Percentiles rank a stretch among this genome's conserved stretches.
phyloP scores from a whole-genome alignment of 2,113 vertebrate species.

The Pollachius pollachius region DNA sequence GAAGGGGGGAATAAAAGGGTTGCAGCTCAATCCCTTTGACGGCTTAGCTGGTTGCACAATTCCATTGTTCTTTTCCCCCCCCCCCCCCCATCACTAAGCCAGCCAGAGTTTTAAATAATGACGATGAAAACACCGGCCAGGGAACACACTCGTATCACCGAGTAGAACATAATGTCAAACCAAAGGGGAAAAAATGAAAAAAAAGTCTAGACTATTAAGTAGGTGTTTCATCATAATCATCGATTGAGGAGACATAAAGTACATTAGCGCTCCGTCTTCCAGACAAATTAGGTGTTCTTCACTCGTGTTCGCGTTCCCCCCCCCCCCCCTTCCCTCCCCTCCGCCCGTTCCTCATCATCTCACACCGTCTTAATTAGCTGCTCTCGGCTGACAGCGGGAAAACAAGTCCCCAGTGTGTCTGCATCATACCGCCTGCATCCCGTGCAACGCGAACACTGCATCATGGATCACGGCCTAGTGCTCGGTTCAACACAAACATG shows the following conservation, averaged over 20 bases:
- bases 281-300: conserved; percentile 48
- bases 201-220: not conserved
- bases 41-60: conserved; percentile 22
- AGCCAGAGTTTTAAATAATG: conserved; percentile 20
- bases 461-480: conserved; percentile 5
- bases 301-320: conserved; percentile 2
- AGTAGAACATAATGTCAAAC: conserved; percentile 8
- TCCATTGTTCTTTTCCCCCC: conserved; percentile 31
- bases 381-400: conserved; percentile 33
- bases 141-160: conserved; percentile 6
- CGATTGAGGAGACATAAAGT: conserved; percentile 23
- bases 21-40: conserved; percentile 18
- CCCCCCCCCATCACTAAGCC: conserved; percentile 27
- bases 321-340: conserved; percentile 2
- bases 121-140: conserved; percentile 18
- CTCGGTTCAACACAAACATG: too few relatives aligned
- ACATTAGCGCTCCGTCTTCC: conserved; percentile 39
- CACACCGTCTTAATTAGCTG: conserved; percentile 46
- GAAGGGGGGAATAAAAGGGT: conserved; percentile 18
- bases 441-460: conserved; percentile 8
- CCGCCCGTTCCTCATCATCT: conserved; percentile 30
- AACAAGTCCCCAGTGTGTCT: conserved; percentile 25
- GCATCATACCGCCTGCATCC: conserved; percentile 8
- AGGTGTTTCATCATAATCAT: conserved; percentile 37
- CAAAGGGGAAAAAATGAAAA: not conserved